phyloP scores from a whole-genome alignment of 2,797 vertebrate genomes.

The Lindbergichthys nudifrons region DNA sequence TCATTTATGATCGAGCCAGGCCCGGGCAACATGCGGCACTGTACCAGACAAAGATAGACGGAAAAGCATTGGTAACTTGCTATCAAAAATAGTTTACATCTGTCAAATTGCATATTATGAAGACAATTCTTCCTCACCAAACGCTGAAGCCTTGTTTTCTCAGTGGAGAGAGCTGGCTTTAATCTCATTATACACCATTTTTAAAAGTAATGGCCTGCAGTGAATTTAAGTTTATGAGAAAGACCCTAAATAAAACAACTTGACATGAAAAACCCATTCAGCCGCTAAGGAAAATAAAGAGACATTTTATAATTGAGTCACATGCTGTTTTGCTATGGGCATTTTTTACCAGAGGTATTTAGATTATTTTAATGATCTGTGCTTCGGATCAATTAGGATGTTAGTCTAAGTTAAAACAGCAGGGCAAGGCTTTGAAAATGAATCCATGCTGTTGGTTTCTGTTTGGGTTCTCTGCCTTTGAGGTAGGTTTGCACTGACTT shows the following conservation, averaged over 20 bases:
- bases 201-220: conserved; percentile 13
- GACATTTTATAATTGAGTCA: conserved; percentile 27
- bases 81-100: conserved; percentile 35
- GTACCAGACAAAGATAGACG: conserved; percentile 30
- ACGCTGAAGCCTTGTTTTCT: conserved; percentile 19
- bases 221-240: conserved; percentile 15
- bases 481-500: conserved; percentile 21
- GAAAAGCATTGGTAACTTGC: conserved; percentile 23
- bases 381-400: conserved; percentile 20
- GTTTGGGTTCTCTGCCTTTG: conserved; percentile 10
- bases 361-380: conserved; percentile 52
- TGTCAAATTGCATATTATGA: conserved; percentile 50
- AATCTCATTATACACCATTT: background rate
- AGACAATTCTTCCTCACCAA: conserved; percentile 21
- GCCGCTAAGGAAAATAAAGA: conserved; percentile 31
- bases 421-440: conserved; percentile 15
- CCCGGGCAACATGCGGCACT: conserved; percentile 35
- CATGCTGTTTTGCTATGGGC: conserved; percentile 22
- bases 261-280: conserved; percentile 22
- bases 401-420: background rate
- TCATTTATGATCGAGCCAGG: conserved; percentile 76
- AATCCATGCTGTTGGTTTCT: conserved; percentile 42
- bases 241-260: conserved; percentile 22
- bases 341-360: conserved; percentile 19
- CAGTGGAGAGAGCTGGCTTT: conserved; percentile 1